These are phyloP conservation scores for Pangasius larnaudii DNA, from an alignment of 2,797 vertebrate genomes.

Conservation along the genomic window DNA sequence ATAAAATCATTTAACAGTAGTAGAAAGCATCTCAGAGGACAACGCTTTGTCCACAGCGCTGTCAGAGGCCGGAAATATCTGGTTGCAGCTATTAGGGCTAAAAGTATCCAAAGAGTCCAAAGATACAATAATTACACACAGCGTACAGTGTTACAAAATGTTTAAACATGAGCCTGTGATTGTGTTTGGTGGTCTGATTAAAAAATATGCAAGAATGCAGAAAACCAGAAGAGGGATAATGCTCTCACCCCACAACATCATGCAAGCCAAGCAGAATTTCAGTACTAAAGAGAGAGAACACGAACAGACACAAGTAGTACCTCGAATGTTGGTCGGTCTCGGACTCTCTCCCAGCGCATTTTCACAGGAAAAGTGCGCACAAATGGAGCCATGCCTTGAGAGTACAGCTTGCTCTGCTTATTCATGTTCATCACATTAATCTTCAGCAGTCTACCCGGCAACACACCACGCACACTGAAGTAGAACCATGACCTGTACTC, in stretches of 20 bases:
- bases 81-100: background rate
- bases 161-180: background rate
- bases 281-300: background rate
- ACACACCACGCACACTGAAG: slow-evolving; percentile 87
- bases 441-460: slow-evolving; percentile 89
- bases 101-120: background rate
- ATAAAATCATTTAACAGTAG: background rate
- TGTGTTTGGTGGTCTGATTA: background rate
- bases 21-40: background rate
- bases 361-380: slow-evolving; percentile 86
- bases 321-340: slow-evolving; percentile 87
- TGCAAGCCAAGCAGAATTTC: background rate
- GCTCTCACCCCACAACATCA: background rate
- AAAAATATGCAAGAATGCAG: background rate
- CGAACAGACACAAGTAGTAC: slow-evolving; percentile 63
- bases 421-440: slow-evolving; percentile 98
- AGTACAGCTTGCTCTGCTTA: slow-evolving; percentile 96
- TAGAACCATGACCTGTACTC: slow-evolving; percentile 92
- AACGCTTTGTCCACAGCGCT: background rate
- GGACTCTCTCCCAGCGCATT: slow-evolving; percentile 91
- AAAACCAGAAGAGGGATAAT: background rate
- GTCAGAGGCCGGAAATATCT: background rate
- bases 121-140: background rate
- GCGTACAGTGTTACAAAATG: background rate
- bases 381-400: slow-evolving; percentile 95